phyloP scores from a whole-genome alignment of 2,888 invertebrate species.

The Anthrax anthrax region DNA sequence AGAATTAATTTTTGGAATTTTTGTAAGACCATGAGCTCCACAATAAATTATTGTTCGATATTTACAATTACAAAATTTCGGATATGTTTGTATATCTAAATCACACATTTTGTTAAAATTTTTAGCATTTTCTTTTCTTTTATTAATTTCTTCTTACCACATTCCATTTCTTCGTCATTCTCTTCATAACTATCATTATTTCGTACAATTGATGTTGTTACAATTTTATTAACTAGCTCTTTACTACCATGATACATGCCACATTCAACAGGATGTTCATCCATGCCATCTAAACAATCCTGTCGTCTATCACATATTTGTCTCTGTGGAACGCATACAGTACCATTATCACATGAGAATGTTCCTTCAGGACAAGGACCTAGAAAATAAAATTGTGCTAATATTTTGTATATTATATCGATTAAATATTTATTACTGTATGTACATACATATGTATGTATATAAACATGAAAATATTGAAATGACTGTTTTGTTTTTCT shows the following conservation, averaged over 20 bases:
- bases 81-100: constrained; percentile 30
- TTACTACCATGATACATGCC: constrained; percentile 32
- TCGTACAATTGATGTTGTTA: constrained; percentile 24
- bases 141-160: constrained; percentile 1
- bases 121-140: no score
- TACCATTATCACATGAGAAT: constrained; percentile 39
- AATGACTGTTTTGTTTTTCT: no score
- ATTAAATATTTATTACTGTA: no score
- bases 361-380: constrained; percentile 41
- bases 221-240: constrained; percentile 26
- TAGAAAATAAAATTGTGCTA: constrained; percentile 15
- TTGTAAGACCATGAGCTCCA: constrained; percentile 4
- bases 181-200: constrained; percentile 3
- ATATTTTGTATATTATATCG: no score
- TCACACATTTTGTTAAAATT: no score
- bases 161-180: constrained; percentile 5
- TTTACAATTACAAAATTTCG: constrained; percentile 23
- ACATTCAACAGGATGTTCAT: constrained; percentile 36
- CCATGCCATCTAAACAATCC: constrained; percentile 36
- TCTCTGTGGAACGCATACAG: constrained; percentile 39
- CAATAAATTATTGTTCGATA: constrained; percentile 9
- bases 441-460: no score
- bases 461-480: no score
- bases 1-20: constrained; percentile 9
- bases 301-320: constrained; percentile 37